A percentile compares a stretch with the other conserved stretches of the same genome.
Evolutionary conservation across 2,888 invertebrate genomes (phyloP).

Genomic region (Xestia sexstrigata): DNA sequence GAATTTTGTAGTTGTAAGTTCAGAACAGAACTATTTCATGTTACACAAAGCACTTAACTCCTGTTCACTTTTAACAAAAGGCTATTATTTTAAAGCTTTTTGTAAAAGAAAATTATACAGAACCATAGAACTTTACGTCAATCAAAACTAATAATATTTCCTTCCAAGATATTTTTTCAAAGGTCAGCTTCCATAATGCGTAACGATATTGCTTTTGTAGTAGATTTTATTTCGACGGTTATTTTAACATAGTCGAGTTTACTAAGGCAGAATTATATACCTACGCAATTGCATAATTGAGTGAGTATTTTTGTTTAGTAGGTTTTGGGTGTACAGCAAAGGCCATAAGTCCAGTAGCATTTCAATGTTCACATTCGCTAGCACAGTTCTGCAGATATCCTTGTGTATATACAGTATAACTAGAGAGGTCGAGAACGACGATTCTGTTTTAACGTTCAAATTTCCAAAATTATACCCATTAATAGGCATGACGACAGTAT

Average conservation of each 20-base stretch:
- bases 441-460: too few species aligned
- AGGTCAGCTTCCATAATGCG: not conserved
- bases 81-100: not conserved
- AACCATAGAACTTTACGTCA: conserved; percentile 30
- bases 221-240: not conserved
- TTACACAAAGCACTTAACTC: not conserved
- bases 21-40: not conserved
- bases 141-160: conserved; percentile 11
- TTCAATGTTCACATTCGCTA: too few species aligned
- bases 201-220: not conserved
- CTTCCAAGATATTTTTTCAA: conserved; percentile 5
- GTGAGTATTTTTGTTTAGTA: not conserved
- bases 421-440: not conserved
- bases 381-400: too few species aligned
- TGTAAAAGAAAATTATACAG: not conserved
- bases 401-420: too few species aligned
- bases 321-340: too few species aligned
- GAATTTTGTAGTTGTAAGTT: not conserved
- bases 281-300: not conserved
- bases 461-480: not conserved
- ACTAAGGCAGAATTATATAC: not conserved
- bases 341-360: not conserved
- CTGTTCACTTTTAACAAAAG: not conserved
- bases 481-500: too few species aligned
- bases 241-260: not conserved